Percentiles rank a stretch among this genome's conserved stretches.
These are phyloP conservation scores for Holothuria glaberrima DNA, from an alignment of 35 echinoderm and acorn worm species.

Conservation along the genomic window DNA sequence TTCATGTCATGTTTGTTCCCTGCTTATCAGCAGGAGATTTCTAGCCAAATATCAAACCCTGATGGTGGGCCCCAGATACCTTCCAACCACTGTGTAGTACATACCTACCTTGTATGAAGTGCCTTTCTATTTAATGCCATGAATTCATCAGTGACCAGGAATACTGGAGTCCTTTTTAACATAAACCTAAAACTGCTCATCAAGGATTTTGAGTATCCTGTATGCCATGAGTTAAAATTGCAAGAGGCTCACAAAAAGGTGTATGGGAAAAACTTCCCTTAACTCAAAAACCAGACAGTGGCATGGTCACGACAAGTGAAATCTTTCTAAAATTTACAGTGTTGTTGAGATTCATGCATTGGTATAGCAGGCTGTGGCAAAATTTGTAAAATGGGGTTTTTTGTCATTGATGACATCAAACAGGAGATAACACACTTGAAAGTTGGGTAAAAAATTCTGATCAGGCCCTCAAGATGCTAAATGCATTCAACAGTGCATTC, in stretches of 20 bases:
- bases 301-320: conserved; percentile 3
- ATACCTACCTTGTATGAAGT: conserved; percentile 32
- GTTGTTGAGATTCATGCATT: too few species aligned
- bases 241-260: conserved; percentile 42
- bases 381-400: too few species aligned
- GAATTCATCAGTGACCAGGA: conserved; percentile 32
- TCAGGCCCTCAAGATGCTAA: too few species aligned
- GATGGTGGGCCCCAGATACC: conserved; percentile 12
- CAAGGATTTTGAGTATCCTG: conserved; percentile 32
- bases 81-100: conserved; percentile 21
- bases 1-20: too few species aligned
- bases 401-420: too few species aligned
- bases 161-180: background rate
- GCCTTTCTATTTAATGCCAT: conserved; percentile 7
- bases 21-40: too few species aligned
- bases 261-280: conserved; percentile 22
- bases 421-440: too few species aligned
- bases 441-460: too few species aligned
- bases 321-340: background rate
- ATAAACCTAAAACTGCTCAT: conserved; percentile 32
- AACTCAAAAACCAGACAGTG: conserved; percentile 24
- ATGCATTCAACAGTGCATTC: too few species aligned
- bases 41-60: background rate
- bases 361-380: too few species aligned
- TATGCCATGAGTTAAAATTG: conserved; percentile 37